phyloP scores from a whole-genome alignment of 2,888 invertebrate species.

The Hemaris fuciformis region DNA sequence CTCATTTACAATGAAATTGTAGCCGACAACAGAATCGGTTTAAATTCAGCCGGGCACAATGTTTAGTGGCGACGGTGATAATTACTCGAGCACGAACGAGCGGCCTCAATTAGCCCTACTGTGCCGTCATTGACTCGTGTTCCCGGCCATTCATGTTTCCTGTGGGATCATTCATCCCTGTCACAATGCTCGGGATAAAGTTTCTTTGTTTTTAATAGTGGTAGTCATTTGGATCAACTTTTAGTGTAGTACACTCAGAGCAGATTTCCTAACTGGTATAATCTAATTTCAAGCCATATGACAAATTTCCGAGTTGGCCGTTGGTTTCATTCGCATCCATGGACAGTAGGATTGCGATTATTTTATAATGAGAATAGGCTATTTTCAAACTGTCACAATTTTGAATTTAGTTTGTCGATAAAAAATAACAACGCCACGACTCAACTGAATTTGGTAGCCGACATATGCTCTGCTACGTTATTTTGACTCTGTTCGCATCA shows the following conservation, averaged over 20 bases:
- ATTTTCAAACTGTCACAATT: too few relatives aligned
- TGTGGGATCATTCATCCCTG: conserved; percentile 54
- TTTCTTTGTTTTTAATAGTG: conserved; percentile 25
- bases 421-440: too few relatives aligned
- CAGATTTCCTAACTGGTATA: too few relatives aligned
- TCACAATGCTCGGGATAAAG: conserved; percentile 31
- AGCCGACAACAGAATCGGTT: not conserved
- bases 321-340: too few relatives aligned
- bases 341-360: too few relatives aligned
- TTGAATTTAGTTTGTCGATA: too few relatives aligned
- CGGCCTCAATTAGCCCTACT: conserved; percentile 49
- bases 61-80: conserved; percentile 47
- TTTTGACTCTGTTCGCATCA: too few relatives aligned
- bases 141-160: conserved; percentile 54
- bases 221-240: not conserved
- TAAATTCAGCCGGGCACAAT: not conserved
- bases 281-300: too few relatives aligned
- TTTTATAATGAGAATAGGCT: too few relatives aligned
- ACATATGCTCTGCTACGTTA: too few relatives aligned
- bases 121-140: conserved; percentile 47
- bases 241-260: not conserved
- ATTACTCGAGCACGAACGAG: conserved; percentile 54
- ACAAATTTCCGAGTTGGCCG: too few relatives aligned
- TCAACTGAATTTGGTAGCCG: too few relatives aligned
- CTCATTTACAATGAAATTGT: not conserved